Evolutionary conservation across 2,888 invertebrate species (phyloP), one percentile per base, ranked within the genome.

Genomic region (Diogma glabrata): DNA sequence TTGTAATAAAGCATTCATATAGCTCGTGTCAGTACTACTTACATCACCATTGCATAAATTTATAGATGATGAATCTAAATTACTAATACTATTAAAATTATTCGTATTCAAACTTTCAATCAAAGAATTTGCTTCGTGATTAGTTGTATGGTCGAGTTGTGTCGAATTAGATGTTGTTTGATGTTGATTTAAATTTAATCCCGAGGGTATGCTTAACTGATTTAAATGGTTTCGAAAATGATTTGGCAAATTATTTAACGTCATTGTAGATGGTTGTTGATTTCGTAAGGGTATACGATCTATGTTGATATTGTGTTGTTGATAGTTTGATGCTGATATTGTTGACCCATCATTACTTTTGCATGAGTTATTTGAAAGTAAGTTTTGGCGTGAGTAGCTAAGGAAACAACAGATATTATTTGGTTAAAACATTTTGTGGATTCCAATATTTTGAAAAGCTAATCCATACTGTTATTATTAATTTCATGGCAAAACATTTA

Each of bases 361-460:
- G 57, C 64, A 64, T 2, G 64, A 64, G 63, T 77, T 77, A 51
- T 81, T 80, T 36, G 87, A 87, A 45, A 91, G 75, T 53, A 90
- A 77, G 69, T 91, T 91, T 73, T 91, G 91, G 50, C 90, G 81
- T 30, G 91, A 90, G 68, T 91, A 90, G 67, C 89, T 90, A 75
- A 51, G 77, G 73, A 68, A 61, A 48, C 45, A 50, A 52, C 50
- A 47, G 51, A 47, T 36, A 59, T 40, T 26, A 50, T 49, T 54
- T 55, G 48, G 9, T 14, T 22, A 22, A 22, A 6, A n/a, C 22
- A 22, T n/a, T n/a, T n/a, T n/a, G n/a, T n/a, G n/a, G n/a, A n/a
- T n/a, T n/a, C n/a, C n/a, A n/a, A n/a, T n/a, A n/a, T n/a, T n/a
- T n/a, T n/a, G n/a, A n/a, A n/a, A n/a, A n/a, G n/a, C n/a, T n/a